Conservation (phyloP, 2,113 vertebrate genomes). For the Notothenia rossii region DNA sequence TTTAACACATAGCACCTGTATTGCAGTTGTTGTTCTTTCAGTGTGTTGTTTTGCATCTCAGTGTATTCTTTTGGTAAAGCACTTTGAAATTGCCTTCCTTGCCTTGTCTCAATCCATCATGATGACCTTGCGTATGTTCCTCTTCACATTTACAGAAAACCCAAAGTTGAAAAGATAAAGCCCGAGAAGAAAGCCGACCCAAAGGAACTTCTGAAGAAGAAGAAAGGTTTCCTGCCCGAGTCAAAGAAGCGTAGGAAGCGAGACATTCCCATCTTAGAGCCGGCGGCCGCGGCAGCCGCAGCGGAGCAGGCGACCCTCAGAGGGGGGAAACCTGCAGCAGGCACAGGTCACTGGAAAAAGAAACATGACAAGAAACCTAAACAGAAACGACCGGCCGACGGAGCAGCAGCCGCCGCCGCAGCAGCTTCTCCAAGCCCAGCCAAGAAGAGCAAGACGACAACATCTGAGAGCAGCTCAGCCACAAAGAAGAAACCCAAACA, state of each 20-base stretch:
- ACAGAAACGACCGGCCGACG: constrained; percentile 54
- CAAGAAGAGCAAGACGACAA: constrained; percentile 75
- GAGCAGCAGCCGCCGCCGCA: not conserved
- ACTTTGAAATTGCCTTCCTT: too few relatives aligned
- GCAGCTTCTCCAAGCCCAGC: constrained; percentile 38
- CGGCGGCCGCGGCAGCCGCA: constrained; percentile 11
- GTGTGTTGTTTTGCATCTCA: too few relatives aligned
- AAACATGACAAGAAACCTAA: constrained; percentile 77
- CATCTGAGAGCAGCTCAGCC: constrained; percentile 35
- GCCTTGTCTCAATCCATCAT: too few relatives aligned
- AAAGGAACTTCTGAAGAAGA: constrained; percentile 80
- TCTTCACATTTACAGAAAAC: constrained; percentile 80
- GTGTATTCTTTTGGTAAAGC: too few relatives aligned
- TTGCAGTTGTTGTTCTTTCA: too few relatives aligned
- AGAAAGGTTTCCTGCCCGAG: constrained; percentile 94
- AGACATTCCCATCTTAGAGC: constrained; percentile 64
- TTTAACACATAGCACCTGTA: too few relatives aligned
- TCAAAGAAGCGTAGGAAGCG: constrained; percentile 93
- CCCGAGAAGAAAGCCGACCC: constrained; percentile 29
- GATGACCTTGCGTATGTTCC: constrained; percentile 21
- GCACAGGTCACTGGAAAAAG: constrained; percentile 66
- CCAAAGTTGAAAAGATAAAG: constrained; percentile 87
- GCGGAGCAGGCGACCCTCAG: not conserved
- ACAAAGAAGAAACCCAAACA: constrained; percentile 72
- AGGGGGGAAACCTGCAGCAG: constrained; percentile 21